Percentiles rank a stretch among this genome's conserved stretches.
Evolutionary conservation across 2,113 vertebrate genomes (phyloP).

Genomic region (Rhinopomastus cyanomelas): DNA sequence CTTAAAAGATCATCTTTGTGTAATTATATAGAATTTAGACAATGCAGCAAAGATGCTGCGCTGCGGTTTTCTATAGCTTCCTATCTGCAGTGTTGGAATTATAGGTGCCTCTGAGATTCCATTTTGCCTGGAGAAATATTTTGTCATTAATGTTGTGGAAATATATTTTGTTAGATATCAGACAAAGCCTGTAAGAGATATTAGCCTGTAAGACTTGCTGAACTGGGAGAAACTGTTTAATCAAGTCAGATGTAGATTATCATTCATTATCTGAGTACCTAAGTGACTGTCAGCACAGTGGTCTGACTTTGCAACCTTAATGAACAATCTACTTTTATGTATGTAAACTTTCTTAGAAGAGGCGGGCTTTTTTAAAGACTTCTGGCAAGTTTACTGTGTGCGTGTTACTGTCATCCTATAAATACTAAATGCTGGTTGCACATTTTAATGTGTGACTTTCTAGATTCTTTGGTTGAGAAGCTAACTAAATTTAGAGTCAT

Average conservation of each 20-base stretch:
- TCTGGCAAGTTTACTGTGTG: neutral
- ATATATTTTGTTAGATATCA: neutral
- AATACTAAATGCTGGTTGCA: neutral
- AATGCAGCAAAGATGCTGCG: neutral
- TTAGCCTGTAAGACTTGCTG: too few species aligned
- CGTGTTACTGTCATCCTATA: neutral
- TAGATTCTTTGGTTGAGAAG: neutral
- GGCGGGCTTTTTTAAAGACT: neutral
- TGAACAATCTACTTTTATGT: neutral
- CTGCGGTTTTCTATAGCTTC: neutral
- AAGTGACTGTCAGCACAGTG: neutral
- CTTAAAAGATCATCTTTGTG: neutral
- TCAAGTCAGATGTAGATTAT: neutral
- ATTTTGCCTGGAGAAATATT: neutral
- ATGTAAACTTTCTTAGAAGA: neutral
- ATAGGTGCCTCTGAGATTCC: neutral
- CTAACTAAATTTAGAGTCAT: neutral
- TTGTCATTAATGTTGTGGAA: conserved; percentile 6
- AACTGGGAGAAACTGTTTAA: neutral
- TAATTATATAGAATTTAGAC: conserved; percentile 11
- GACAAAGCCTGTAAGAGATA: conserved; percentile 12
- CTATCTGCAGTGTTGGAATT: neutral
- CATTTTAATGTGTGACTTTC: neutral
- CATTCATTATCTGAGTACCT: neutral
- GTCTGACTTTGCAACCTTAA: conserved; percentile 24